Evolutionary conservation across 2,888 invertebrate species (phyloP).

Genomic region (Noctua fimbriata): DNA sequence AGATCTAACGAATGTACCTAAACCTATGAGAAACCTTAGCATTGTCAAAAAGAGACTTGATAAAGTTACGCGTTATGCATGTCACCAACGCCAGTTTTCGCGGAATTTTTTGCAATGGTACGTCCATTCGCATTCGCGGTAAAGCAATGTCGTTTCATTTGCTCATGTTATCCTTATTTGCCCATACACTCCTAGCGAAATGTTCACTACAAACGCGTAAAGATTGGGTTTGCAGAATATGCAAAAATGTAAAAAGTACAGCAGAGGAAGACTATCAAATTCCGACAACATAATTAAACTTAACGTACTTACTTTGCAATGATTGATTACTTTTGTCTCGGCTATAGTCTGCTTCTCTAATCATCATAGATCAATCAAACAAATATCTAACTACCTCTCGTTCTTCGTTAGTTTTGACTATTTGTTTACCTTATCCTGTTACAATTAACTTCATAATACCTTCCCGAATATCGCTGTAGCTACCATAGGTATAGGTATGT

Average conservation of each 20-base stretch:
- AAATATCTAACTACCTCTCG: neutral
- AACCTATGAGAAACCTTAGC: neutral
- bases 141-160: constrained; percentile 6
- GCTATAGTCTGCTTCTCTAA: neutral
- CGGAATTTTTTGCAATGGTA: neutral
- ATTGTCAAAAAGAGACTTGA: neutral
- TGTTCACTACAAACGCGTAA: neutral
- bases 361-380: neutral
- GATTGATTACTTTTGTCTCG: neutral
- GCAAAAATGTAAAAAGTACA: neutral
- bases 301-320: neutral
- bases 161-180: constrained; percentile 42
- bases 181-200: constrained; percentile 2
- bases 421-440: neutral
- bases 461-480: neutral
- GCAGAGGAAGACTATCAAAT: neutral
- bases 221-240: neutral
- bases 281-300: neutral
- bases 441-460: neutral
- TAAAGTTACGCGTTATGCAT: constrained; percentile 1
- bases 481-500: constrained; percentile 15
- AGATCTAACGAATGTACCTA: neutral
- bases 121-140: constrained; percentile 23
- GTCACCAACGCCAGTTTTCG: constrained; percentile 8
- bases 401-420: neutral